phyloP scores from a whole-genome alignment of 2,797 vertebrate species.

The Sphenodon punctatus region DNA sequence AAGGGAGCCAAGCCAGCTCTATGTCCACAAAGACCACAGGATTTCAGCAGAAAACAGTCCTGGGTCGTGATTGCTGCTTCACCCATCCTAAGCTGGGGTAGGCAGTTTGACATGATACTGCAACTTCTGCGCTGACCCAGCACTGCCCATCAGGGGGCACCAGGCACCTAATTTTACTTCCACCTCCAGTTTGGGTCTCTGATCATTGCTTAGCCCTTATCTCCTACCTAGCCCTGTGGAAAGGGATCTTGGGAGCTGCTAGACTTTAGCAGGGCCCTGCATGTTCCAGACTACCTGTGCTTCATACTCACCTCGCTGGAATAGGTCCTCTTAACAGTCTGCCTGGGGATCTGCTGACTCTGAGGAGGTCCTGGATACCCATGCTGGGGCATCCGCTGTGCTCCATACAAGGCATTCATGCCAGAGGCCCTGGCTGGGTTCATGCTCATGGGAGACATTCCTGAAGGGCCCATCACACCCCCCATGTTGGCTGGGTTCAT shows the following conservation, averaged over 20 bases:
- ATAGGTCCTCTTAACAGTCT: slow-evolving; percentile 87
- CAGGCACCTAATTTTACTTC: background rate
- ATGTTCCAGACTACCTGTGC: background rate
- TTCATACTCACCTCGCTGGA: slow-evolving; percentile 82
- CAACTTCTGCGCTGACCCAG: too few species aligned
- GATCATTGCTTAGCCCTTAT: background rate
- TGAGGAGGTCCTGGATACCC: slow-evolving; percentile 76
- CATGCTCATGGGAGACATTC: slow-evolving; percentile 83
- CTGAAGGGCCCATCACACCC: slow-evolving; percentile 68
- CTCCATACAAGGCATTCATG: slow-evolving; percentile 78
- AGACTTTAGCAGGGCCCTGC: too few species aligned
- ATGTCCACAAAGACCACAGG: too few species aligned
- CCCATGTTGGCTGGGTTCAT: slow-evolving; percentile 71
- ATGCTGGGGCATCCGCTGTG: slow-evolving; percentile 88
- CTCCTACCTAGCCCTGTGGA: background rate
- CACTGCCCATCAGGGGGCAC: background rate
- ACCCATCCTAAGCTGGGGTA: background rate
- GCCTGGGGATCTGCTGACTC: slow-evolving; percentile 84
- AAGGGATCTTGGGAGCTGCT: background rate
- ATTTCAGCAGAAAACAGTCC: too few species aligned
- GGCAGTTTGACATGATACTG: too few species aligned
- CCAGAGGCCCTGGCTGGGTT: slow-evolving; percentile 79
- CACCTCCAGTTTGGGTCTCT: background rate
- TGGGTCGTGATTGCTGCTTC: too few species aligned
- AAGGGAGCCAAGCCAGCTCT: too few species aligned